phyloP scores from a whole-genome alignment of 2,113 vertebrate genomes.

The Camelus bactrianus region DNA sequence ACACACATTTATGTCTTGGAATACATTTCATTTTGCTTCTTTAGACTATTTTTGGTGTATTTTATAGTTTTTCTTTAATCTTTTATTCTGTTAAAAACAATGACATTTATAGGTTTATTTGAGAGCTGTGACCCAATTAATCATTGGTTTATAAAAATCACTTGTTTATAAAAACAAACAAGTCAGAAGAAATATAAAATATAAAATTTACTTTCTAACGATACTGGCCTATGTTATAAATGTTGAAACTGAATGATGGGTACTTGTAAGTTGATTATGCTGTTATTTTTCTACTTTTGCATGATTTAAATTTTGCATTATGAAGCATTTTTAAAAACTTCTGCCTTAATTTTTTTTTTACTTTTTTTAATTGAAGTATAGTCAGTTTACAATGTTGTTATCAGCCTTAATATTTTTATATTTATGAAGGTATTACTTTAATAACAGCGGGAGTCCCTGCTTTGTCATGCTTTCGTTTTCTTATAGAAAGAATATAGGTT shows the following conservation, averaged over 20 bases:
- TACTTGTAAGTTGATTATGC: not conserved
- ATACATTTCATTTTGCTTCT: slow-evolving; percentile 27
- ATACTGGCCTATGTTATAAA: not conserved
- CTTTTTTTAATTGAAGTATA: no score
- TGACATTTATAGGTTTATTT: slow-evolving; percentile 39
- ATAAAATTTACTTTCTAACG: slow-evolving; percentile 31
- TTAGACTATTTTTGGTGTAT: not conserved
- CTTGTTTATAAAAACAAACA: slow-evolving; percentile 32
- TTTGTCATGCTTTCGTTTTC: slow-evolving; percentile 31
- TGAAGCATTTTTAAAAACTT: not conserved
- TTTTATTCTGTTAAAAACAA: slow-evolving; percentile 14
- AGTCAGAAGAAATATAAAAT: slow-evolving; percentile 8
- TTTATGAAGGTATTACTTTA: slow-evolving; percentile 38
- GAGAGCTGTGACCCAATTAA: not conserved
- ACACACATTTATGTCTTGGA: slow-evolving; percentile 13
- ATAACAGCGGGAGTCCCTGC: not conserved
- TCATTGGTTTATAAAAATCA: not conserved
- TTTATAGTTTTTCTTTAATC: not conserved
- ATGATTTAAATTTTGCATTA: slow-evolving; percentile 18
- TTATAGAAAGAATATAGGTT: not conserved
- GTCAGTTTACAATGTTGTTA: no score
- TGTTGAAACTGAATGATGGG: not conserved
- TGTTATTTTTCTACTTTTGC: slow-evolving; percentile 35
- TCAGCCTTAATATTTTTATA: not conserved
- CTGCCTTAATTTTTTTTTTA: not conserved